These are phyloP conservation scores for Crocodylus rhombifer DNA, from an alignment of 2,797 vertebrate species.

Conservation along the genomic window DNA sequence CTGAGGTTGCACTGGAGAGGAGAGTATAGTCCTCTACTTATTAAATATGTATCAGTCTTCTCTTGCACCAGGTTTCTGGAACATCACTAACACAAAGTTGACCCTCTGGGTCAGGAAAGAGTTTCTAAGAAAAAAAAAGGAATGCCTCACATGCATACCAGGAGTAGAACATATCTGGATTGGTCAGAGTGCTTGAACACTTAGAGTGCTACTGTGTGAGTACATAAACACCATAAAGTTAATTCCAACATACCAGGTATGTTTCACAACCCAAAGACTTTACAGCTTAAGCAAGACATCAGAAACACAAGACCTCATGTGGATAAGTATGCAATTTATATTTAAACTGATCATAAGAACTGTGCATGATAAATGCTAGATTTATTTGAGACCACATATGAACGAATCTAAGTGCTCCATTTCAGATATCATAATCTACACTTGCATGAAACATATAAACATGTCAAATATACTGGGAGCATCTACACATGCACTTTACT, in stretches of 20 bases:
- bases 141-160: neutral
- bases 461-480: neutral
- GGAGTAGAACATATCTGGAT: neutral
- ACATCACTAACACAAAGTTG: neutral
- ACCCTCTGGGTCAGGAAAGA: accelerated
- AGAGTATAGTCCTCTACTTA: neutral
- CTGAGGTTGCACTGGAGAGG: neutral
- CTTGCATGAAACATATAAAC: neutral
- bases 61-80: neutral
- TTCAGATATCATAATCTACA: neutral
- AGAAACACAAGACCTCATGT: neutral
- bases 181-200: neutral
- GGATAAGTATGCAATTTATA: neutral
- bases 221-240: neutral
- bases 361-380: neutral
- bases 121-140: neutral
- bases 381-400: neutral
- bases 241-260: neutral
- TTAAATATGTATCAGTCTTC: neutral
- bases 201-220: neutral
- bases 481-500: neutral
- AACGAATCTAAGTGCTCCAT: neutral
- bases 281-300: neutral
- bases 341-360: neutral
- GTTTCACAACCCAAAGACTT: neutral